A percentile compares a stretch with the other conserved stretches of the same genome.
Conservation (phyloP, 2,113 vertebrate species). For the Chaenocephalus aceratus region DNA sequence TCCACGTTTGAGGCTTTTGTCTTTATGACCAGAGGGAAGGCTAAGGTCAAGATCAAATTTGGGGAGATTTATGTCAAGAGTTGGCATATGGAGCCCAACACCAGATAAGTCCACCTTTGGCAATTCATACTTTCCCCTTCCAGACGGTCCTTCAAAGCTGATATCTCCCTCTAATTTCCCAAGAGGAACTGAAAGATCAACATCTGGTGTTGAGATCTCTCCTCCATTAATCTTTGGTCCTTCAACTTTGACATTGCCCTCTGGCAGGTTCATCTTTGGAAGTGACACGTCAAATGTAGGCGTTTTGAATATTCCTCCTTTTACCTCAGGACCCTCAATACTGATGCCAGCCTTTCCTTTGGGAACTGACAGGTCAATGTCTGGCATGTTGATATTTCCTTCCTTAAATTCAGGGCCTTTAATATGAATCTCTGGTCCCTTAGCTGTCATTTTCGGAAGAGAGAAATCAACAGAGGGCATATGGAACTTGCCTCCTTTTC, state of each 20-base stretch:
- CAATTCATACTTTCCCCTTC: slow-evolving; percentile 50
- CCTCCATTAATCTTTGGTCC: slow-evolving; percentile 51
- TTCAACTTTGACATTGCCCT: slow-evolving; percentile 13
- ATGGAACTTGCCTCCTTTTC: slow-evolving; percentile 62
- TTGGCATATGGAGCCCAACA: slow-evolving; percentile 69
- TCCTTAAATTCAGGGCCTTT: slow-evolving; percentile 44
- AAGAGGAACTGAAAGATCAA: slow-evolving; percentile 59
- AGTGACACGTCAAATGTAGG: slow-evolving; percentile 59
- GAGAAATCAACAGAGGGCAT: slow-evolving; percentile 60
- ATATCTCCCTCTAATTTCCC: slow-evolving; percentile 44
- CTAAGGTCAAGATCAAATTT: slow-evolving; percentile 73
- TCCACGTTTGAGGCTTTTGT: slow-evolving; percentile 48
- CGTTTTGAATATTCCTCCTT: slow-evolving; percentile 70
- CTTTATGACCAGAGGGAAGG: slow-evolving; percentile 61
- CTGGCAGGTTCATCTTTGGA: slow-evolving; percentile 52
- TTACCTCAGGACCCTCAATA: slow-evolving; percentile 28
- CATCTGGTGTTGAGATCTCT: slow-evolving; percentile 27
- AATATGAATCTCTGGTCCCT: slow-evolving; percentile 15
- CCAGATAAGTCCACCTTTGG: slow-evolving; percentile 56
- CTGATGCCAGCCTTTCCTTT: slow-evolving; percentile 33
- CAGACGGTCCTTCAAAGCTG: slow-evolving; percentile 42
- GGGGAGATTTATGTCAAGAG: slow-evolving; percentile 81
- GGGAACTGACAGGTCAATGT: slow-evolving; percentile 54
- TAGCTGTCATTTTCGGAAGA: slow-evolving; percentile 61
- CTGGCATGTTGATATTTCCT: slow-evolving; percentile 49